Evolutionary conservation across 2,888 invertebrate species (phyloP), one percentile per base, ranked within the genome.

Genomic region (Drosophila aldrichi): DNA sequence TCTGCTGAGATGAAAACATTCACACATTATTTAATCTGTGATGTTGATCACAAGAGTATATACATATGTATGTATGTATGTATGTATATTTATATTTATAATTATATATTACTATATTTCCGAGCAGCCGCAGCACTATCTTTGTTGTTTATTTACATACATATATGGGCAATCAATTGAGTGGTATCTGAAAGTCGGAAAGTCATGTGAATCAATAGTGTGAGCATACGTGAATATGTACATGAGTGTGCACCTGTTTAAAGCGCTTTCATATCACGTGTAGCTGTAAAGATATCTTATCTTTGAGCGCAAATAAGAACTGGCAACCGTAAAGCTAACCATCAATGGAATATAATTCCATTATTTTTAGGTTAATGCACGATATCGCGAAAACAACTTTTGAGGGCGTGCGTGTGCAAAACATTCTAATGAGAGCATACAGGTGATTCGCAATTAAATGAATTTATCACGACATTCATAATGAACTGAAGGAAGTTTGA

Each of bases 301-400:
- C 76, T 52, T 1, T 16, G 49, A 38, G 59, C 51, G 40, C 20
- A 46, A 69, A 51, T 69, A 75, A 52, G 65, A 59, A 46, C 69
- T 80, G 89, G 69, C 80, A 80, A 54, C 64, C 59, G 55, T 51
- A 66, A 70, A 71, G 49, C 34, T 34, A 52, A 54, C 63, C 64
- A 74, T 70, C 68, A 86, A 70, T 81, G 58, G 51, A 71, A 58
- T 56, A 51, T 16, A 16, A 20, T 49, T 46, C 40, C 34, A 16
- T 40, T 44, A 38, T 54, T 69, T 79, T 77, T 81, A 68, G 81
- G 78, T 81, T 79, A 81, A 68, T 54, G 79, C 64, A 72, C 77
- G 73, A 79, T 80, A 77, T 71, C 41, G 46, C 6, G 16, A n/a
- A n/a, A 63, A n/a, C n/a, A 49, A 22, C 3, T 72, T 34, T 34